Evolutionary conservation across 2,797 vertebrate species (phyloP), one percentile per base, ranked within the genome.

Genomic region (Leptodactylus fallax): DNA sequence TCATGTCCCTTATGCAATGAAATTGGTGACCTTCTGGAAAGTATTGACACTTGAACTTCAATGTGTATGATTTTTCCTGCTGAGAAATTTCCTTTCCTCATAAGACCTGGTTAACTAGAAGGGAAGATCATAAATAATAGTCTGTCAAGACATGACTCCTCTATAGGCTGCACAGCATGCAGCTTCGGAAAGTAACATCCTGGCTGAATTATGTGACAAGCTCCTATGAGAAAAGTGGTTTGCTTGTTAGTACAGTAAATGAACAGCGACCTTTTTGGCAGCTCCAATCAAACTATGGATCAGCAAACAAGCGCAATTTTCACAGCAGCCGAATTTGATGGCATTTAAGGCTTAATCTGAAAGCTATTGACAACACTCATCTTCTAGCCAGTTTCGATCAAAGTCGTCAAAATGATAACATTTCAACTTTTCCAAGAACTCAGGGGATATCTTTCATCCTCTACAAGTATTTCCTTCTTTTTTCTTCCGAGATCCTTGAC

Each of bases 321-420:
- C 79, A 82, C 79, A 89, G 78, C 74, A 63, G 80, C 74, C 79
- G 60, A 63, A 72, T 85, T 89, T 83, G 80, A 83, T 87, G 85
- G 85, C 72, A 89, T 89, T 89, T 86, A 86, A 86, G 79, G 21
- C 27, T 71, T 51, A 83, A 89, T 86, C 56, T 78, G 65, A 89
- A 85, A 79, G 53, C 51, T 89, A 86, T 89, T 86, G 85, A 89
- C 80, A 61, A 72, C 80, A 79, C 85, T 69, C 63, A 67, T 81
- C 74, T 86, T 83, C 79, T 86, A 79, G 53, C 51, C 67, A 79
- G 71, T 89, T 87, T 81, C 74, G 47, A 82, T 86, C 88, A 89
- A 89, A 83, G 88, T 61, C 86, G 80, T 89, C 84, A 86, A 76
- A 82, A 55, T 60, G 80, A 89, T 89, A 89, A 83, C 88, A 83